These are phyloP conservation scores for Morus bassanus DNA, from an alignment of 2,797 vertebrate species.

Conservation along the genomic window DNA sequence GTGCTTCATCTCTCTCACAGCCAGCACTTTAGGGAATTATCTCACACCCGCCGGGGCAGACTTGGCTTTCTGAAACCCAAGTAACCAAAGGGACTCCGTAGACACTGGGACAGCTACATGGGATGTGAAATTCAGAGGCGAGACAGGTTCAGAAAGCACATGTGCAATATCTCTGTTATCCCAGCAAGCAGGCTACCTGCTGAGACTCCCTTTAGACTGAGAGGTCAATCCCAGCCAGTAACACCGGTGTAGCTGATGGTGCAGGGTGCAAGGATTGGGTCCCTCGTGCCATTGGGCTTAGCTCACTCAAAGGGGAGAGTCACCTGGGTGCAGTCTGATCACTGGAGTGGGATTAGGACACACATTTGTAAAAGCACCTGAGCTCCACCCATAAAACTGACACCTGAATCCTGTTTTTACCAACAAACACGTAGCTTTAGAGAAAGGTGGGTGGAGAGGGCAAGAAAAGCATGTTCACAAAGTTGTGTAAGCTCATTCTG, in stretches of 20 bases:
- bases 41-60: background rate
- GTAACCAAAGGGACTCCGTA: background rate
- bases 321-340: background rate
- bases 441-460: constrained; percentile 34
- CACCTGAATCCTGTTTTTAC: constrained; percentile 25
- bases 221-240: background rate
- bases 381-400: background rate
- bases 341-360: background rate
- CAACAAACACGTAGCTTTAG: background rate
- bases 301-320: background rate
- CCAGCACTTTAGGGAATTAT: background rate
- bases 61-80: background rate
- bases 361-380: background rate
- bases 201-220: background rate
- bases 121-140: background rate
- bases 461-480: constrained; percentile 52
- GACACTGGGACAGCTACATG: background rate
- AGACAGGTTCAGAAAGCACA: background rate
- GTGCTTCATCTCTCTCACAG: background rate
- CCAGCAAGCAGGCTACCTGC: background rate
- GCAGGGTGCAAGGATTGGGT: fast-evolving
- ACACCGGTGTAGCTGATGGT: fast-evolving
- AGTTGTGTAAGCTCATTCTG: constrained; percentile 49
- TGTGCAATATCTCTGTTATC: background rate
- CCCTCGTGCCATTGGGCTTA: background rate